Percentiles rank a stretch among this genome's conserved stretches.
Conservation (phyloP, 2,888 invertebrate species). For the Scaeva pyrastri region DNA sequence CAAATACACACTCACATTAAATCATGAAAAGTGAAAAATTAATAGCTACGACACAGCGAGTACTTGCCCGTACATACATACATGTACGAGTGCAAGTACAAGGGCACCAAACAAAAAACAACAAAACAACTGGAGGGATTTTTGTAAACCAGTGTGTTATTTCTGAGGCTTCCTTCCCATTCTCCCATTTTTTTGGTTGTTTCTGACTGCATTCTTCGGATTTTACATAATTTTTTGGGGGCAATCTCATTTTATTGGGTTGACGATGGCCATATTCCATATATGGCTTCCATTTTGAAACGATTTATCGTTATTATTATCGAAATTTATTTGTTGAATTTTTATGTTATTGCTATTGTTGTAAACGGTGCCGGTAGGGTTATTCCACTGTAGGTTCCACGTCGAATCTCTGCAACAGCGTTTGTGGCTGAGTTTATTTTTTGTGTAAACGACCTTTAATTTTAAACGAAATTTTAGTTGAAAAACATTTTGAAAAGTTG, state of each 20-base stretch:
- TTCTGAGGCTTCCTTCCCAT: conserved; percentile 30
- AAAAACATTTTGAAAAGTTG: conserved; percentile 51
- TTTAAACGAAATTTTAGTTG: conserved; percentile 5
- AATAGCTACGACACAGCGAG: neutral
- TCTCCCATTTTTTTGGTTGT: conserved; percentile 2
- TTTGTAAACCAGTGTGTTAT: neutral
- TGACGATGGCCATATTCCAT: neutral
- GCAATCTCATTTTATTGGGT: neutral
- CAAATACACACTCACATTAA: neutral
- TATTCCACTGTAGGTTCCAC: neutral
- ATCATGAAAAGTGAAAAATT: conserved; percentile 17
- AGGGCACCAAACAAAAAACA: conserved; percentile 24
- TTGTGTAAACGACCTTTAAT: conserved; percentile 47
- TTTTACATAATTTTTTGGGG: neutral
- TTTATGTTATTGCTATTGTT: conserved; percentile 19
- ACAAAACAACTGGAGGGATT: conserved; percentile 1
- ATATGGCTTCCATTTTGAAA: neutral
- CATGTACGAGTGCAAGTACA: conserved; percentile 1
- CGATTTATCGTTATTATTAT: conserved; percentile 15
- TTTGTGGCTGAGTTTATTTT: neutral
- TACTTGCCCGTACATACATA: too few species aligned
- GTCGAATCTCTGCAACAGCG: neutral
- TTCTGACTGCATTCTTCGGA: conserved; percentile 7
- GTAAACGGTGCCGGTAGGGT: neutral
- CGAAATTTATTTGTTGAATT: conserved; percentile 35